Conservation (phyloP, 2,888 invertebrate species). For the Cheilosia vernalis region DNA sequence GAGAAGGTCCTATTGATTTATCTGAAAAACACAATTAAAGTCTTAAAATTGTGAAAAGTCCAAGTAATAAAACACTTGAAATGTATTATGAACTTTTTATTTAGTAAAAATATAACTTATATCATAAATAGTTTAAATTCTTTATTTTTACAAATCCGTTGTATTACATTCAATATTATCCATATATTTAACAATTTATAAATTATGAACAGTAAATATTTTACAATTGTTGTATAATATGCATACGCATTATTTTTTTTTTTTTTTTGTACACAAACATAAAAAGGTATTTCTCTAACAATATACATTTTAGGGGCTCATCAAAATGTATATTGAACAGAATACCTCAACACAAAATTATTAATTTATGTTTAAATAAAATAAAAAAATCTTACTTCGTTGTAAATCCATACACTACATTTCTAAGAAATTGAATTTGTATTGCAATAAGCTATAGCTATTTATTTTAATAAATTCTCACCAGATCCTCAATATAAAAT, state of each 20-base stretch:
- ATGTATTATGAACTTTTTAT: constrained; percentile 40
- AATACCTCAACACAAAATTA: not conserved
- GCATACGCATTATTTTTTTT: not conserved
- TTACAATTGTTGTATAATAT: not conserved
- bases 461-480: constrained; percentile 14
- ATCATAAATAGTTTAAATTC: constrained; percentile 20
- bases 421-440: constrained; percentile 3
- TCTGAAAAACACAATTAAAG: no score
- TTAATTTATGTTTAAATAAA: constrained; percentile 3
- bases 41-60: no score
- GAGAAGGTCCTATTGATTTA: no score
- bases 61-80: not conserved
- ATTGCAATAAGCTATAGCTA: constrained; percentile 36
- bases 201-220: constrained; percentile 2
- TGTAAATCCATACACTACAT: constrained; percentile 45
- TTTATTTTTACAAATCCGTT: constrained; percentile 16
- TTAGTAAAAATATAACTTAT: constrained; percentile 56
- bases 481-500: constrained; percentile 19
- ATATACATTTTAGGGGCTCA: constrained; percentile 72
- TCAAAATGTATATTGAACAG: constrained; percentile 57
- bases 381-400: constrained; percentile 40
- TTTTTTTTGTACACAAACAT: not conserved
- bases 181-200: not conserved
- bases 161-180: not conserved
- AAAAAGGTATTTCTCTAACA: constrained; percentile 9